phyloP scores from a whole-genome alignment of 2,113 vertebrate genomes.

The Burhinus bistriatus region DNA sequence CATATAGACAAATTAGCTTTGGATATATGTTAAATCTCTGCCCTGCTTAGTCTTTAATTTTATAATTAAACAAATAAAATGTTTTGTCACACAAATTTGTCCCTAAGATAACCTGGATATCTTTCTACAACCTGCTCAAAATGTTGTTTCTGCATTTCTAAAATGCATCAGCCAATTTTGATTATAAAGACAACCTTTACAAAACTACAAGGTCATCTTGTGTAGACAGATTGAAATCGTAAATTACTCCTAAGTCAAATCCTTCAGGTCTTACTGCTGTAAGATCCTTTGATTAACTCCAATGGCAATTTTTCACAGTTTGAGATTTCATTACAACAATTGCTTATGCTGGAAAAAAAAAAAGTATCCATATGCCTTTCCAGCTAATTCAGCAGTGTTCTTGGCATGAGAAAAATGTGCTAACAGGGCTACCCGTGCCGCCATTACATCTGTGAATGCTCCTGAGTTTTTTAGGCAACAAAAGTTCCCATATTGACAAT shows the following conservation, averaged over 20 bases:
- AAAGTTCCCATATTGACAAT: not conserved
- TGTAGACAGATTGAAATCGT: not conserved
- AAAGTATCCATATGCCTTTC: not conserved
- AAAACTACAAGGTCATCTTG: not conserved
- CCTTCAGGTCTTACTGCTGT: not conserved
- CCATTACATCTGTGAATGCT: not conserved
- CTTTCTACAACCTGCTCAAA: not conserved
- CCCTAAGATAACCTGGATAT: not conserved
- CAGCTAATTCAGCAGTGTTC: not conserved
- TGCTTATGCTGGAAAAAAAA: not conserved
- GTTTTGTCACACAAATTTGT: not conserved
- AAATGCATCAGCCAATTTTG: not conserved
- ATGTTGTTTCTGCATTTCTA: not conserved
- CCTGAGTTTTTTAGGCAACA: not conserved
- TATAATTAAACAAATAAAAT: not conserved
- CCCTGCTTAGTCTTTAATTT: not conserved
- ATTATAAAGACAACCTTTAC: constrained; percentile 4
- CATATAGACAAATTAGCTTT: not conserved
- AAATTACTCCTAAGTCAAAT: constrained; percentile 1
- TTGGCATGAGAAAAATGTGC: not conserved
- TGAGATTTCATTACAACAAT: not conserved
- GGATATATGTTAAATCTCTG: not conserved
- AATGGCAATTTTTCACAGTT: not conserved
- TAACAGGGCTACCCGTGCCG: not conserved
- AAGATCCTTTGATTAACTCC: constrained; percentile 35